Evolutionary conservation across 2,888 invertebrate species (phyloP).

Genomic region (Tuberolachnus salignus): DNA sequence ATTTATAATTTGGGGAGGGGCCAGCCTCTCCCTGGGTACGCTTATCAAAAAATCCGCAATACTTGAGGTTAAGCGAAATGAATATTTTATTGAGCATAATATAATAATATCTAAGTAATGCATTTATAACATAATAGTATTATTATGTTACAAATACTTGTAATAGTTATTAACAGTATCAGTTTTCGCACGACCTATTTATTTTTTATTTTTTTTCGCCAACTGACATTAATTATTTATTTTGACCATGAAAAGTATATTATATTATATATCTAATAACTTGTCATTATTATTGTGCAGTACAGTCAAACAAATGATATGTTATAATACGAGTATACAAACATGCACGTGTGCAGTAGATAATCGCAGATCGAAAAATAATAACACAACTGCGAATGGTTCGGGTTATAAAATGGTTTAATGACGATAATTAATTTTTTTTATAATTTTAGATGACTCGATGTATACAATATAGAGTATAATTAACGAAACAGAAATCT

Average conservation of each 20-base stretch:
- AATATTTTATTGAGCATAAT: neutral
- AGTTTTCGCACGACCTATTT: neutral
- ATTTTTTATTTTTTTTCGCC: neutral
- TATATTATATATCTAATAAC: too few relatives aligned
- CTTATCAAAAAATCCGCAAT: conserved; percentile 14
- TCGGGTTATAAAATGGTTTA: neutral
- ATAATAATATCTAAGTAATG: too few relatives aligned
- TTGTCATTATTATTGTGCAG: too few relatives aligned
- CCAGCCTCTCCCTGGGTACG: too few relatives aligned
- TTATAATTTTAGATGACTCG: neutral
- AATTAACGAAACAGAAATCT: neutral
- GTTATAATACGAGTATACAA: neutral
- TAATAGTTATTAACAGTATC: neutral
- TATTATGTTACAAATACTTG: neutral
- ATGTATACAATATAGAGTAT: neutral
- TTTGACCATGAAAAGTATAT: conserved; percentile 13
- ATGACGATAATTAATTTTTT: neutral
- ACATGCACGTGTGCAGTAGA: conserved; percentile 5
- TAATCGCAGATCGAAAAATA: neutral
- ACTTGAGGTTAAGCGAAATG: conserved; percentile 1
- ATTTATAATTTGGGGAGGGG: too few relatives aligned
- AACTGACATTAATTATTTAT: neutral
- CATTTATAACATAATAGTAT: neutral
- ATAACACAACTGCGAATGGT: neutral
- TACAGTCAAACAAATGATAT: neutral